These are phyloP conservation scores for Pedicia rivosa DNA, from an alignment of 2,888 invertebrate genomes.

Conservation along the genomic window DNA sequence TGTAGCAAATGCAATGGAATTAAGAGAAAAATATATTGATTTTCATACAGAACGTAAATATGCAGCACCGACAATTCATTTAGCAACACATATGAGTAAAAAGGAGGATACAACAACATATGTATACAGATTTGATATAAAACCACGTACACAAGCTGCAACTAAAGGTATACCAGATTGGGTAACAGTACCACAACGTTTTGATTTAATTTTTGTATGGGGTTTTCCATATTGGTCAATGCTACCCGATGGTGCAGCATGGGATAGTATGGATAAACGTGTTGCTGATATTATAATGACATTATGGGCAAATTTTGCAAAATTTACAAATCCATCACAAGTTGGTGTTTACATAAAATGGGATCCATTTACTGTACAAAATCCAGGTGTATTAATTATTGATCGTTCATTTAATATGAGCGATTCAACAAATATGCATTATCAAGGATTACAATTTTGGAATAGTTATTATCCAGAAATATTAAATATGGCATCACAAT, in stretches of 20 bases:
- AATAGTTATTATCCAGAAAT: conserved; percentile 68
- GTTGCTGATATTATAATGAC: conserved; percentile 67
- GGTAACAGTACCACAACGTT: conserved; percentile 68
- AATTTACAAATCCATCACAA: conserved; percentile 52
- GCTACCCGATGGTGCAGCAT: conserved; percentile 41
- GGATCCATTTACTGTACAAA: conserved; percentile 50
- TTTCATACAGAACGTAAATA: conserved; percentile 62
- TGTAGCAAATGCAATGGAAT: conserved; percentile 39
- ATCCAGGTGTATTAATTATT: conserved; percentile 55
- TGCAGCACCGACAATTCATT: conserved; percentile 50
- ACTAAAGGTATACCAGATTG: conserved; percentile 54
- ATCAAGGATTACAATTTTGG: conserved; percentile 69
- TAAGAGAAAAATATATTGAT: conserved; percentile 49
- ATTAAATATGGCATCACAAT: conserved; percentile 51
- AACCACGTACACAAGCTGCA: conserved; percentile 47
- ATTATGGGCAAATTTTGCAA: conserved; percentile 64
- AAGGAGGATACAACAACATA: conserved; percentile 39
- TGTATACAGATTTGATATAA: conserved; percentile 60
- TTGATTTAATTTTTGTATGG: conserved; percentile 66
- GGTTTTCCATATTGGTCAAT: conserved; percentile 59
- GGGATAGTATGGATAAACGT: conserved; percentile 64
- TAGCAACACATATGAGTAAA: conserved; percentile 47
- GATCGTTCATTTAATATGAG: conserved; percentile 66
- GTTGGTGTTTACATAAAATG: conserved; percentile 58
- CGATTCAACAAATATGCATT: conserved; percentile 46